Evolutionary conservation across 2,888 invertebrate genomes (phyloP), one percentile per base, ranked within the genome.

Genomic region (Chouioia cunea): DNA sequence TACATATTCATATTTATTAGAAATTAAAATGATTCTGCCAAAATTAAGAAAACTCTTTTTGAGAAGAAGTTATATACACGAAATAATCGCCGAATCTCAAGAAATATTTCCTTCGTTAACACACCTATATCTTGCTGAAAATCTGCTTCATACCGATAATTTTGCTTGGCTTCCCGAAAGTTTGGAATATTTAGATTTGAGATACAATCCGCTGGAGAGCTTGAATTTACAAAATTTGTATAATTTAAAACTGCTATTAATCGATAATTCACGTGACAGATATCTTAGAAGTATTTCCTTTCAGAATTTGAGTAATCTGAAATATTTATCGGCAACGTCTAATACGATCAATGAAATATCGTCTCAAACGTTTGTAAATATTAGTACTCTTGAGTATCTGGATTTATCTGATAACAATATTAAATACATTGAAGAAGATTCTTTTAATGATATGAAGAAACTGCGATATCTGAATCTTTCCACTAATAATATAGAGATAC

Each of bases 331-430:
- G 4, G 10, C 27, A 60, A 16, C 56, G 18, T 57, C 60, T 3
- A 70, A 70, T 52, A 12, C 12, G 6, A 64, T 65, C 12, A 12
- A 12, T 15, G 4, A 22, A 44, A 59, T 70, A 20, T 27, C 56
- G 4, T 46, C 18, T 8, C 20, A 6, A 0, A 65, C 64, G 1
- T 66, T 70, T 50, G 14, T 12, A 2, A 65, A 70, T 12, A 12
- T 52, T 1, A 44, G n/a, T 10, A 63, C 58, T 2, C 27, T 73
- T n/a, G n/a, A 14, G 15, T 57, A 22, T 16, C 67, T 73, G n/a
- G 73, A 73, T 43, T 14, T 73, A 43, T 56, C 62, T 1, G 46
- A 52, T 46, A 71, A 71, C 36, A 27, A 22, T n/a, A 66, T 66
- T 15, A n/a, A 2, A 4, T 20, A 18, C n/a, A 66, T 71, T 20